Conservation (phyloP, 2,113 vertebrate species). For the Psilopogon haemacephalus region DNA sequence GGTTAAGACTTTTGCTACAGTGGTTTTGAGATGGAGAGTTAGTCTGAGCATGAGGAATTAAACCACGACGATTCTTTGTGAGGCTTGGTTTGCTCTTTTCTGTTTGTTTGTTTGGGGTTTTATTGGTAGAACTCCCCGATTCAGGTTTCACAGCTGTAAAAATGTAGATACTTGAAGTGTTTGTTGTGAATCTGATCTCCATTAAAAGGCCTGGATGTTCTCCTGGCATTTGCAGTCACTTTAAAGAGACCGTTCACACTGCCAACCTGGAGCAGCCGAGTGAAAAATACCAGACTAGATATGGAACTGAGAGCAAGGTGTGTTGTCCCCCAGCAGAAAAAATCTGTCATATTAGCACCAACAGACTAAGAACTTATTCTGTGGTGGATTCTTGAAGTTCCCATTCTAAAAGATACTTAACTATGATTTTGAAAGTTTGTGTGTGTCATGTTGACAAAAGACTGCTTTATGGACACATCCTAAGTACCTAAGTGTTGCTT, state of each 20-base stretch:
- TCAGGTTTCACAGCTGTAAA: background rate
- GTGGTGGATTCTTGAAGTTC: background rate
- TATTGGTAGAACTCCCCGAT: background rate
- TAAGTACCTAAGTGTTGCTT: background rate
- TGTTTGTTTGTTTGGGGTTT: too few relatives aligned
- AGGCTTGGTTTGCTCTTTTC: background rate
- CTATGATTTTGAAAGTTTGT: background rate
- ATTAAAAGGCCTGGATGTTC: background rate
- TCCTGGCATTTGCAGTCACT: background rate
- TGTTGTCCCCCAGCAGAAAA: background rate
- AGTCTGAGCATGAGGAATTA: slow-evolving; percentile 11
- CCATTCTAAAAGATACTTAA: background rate
- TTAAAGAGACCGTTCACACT: background rate
- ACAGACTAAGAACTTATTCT: background rate
- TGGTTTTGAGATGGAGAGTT: slow-evolving; percentile 15
- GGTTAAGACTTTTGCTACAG: background rate
- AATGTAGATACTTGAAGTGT: background rate
- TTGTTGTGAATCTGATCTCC: background rate
- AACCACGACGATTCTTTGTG: background rate
- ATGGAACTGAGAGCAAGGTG: background rate
- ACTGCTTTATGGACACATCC: background rate
- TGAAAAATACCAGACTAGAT: accelerated
- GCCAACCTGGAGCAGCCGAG: background rate
- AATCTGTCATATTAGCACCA: accelerated
- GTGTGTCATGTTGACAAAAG: too few relatives aligned